These are phyloP conservation scores for Jacana jacana DNA, from an alignment of 2,113 vertebrate genomes.

Conservation along the genomic window DNA sequence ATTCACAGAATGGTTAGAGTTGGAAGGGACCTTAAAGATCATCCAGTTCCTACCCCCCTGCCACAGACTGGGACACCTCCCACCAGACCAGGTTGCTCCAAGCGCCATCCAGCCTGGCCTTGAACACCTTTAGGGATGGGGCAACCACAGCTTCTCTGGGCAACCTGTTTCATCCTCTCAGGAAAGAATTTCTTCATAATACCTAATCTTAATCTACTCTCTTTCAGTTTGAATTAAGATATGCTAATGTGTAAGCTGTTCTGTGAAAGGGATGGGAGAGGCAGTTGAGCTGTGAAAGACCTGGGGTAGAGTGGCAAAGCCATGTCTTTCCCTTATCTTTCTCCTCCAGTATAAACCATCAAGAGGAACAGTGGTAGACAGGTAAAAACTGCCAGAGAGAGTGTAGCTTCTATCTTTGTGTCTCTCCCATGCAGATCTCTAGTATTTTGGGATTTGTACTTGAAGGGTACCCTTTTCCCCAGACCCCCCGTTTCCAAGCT, in stretches of 20 bases:
- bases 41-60: neutral
- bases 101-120: neutral
- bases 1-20: neutral
- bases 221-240: neutral
- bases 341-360: neutral
- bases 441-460: neutral
- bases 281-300: neutral
- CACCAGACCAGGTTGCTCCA: neutral
- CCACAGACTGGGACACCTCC: neutral
- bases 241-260: neutral
- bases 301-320: neutral
- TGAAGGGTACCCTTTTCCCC: neutral
- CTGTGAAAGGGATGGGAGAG: neutral
- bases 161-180: neutral
- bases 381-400: neutral
- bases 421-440: rapidly evolving
- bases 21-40: neutral
- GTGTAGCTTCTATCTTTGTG: neutral
- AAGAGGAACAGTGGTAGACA: neutral
- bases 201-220: neutral
- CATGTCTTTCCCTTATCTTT: neutral
- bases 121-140: neutral
- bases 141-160: neutral
- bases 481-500: neutral
- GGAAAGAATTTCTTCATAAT: neutral